Evolutionary conservation across 2,113 vertebrate species (phyloP), one percentile per base, ranked within the genome.

Genomic region (Pachyramphus minor): DNA sequence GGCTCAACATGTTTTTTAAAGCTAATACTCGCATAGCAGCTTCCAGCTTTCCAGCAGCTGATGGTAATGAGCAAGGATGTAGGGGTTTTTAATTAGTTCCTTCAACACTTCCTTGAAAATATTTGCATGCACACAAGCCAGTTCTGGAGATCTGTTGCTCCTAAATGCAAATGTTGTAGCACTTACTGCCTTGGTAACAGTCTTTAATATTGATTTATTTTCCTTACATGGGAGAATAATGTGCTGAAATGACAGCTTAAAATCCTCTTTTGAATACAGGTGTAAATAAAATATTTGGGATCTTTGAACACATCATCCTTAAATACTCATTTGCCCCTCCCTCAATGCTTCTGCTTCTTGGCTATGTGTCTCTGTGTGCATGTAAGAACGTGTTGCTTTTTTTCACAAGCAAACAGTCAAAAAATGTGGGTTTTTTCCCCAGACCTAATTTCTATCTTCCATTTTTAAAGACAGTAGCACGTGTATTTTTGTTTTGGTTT

Each of bases 41-140:
- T 75, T 87, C 77, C 71, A 88, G 79, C 69, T 55, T 56, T 81
- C 44, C 60, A 82, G 74, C 55, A 91, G 84, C 89, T 79, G 45
- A 91, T 75, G 76, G 71, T 90, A 95, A 95, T 81, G 64, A 93
- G 77, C 66, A 76, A 78, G 52, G 60, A 87, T 92, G 80, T 67
- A 67, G 42, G 42, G 31, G 2, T n/a, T 84, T 94, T 93, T 96
- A 95, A 94, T 94, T 95, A 96, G 77, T 69, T 91, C 44, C 42
- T 96, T 58, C 0, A 0, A 82, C 49, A 60, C 66, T 72, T 74
- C 18, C 67, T 68, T 75, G 58, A 89, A 96, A 97, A 89, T 94
- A 72, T 87, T 89, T 97, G 66, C 20, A 53, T 75, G 53, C 44
- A 68, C 41, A 45, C 44, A n/a, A 89, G 77, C 77, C 71, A 27